Evolutionary conservation across 2,113 vertebrate species (phyloP).

Genomic region (Antidorcas marsupialis): DNA sequence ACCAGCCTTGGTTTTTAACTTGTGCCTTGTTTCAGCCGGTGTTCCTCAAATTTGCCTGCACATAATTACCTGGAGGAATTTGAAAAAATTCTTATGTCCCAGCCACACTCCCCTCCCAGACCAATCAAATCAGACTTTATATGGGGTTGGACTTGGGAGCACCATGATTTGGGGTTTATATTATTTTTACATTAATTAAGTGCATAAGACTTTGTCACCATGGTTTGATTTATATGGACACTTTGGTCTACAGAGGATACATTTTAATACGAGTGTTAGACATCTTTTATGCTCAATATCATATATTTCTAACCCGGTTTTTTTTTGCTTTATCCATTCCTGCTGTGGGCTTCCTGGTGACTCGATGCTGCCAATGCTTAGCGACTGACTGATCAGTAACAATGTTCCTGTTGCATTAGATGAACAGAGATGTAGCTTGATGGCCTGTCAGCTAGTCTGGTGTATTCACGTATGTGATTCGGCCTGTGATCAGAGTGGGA

Average conservation of each 20-base stretch:
- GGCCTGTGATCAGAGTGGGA: background rate
- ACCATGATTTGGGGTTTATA: background rate
- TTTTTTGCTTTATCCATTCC: background rate
- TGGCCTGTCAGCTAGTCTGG: background rate
- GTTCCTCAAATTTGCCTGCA: background rate
- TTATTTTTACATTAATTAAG: constrained; percentile 11
- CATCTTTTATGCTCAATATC: background rate
- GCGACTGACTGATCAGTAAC: background rate
- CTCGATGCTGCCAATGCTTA: background rate
- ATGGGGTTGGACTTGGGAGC: background rate
- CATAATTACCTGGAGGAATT: background rate
- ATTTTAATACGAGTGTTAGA: background rate
- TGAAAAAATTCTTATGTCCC: background rate
- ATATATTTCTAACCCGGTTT: background rate
- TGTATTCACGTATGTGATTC: background rate
- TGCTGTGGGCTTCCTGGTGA: background rate
- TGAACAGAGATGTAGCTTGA: background rate
- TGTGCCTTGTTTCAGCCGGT: background rate
- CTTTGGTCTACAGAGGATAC: background rate
- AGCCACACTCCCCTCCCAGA: background rate
- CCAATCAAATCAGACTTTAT: background rate
- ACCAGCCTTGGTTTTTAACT: background rate
- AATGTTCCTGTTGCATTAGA: background rate
- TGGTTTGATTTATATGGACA: background rate
- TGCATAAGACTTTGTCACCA: background rate